phyloP scores from a whole-genome alignment of 2,797 vertebrate species.

The Coendou prehensilis region DNA sequence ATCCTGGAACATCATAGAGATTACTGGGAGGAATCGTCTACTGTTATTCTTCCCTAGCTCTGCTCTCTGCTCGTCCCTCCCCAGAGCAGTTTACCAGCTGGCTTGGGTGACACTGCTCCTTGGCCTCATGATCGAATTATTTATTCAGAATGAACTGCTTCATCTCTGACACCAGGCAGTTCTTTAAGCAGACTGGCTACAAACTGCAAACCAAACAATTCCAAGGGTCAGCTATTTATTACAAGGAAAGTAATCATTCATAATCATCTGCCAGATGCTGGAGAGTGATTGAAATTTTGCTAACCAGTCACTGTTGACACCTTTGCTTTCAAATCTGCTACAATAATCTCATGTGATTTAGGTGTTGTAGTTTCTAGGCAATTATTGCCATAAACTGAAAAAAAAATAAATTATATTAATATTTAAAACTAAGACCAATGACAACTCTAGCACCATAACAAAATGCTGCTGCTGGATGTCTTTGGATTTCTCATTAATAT shows the following conservation, averaged over 20 bases:
- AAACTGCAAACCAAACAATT: conserved; percentile 50
- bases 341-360: background rate
- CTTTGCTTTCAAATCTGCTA: conserved; percentile 15
- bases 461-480: conserved; percentile 48
- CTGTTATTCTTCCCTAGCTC: fast-evolving
- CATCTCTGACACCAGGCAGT: background rate
- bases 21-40: background rate
- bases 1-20: background rate
- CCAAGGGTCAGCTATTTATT: background rate
- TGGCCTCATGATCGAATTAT: background rate
- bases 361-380: conserved; percentile 34
- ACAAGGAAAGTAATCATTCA: background rate
- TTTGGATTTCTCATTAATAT: conserved; percentile 73
- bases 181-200: background rate
- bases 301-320: background rate
- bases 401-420: conserved; percentile 59
- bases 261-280: background rate
- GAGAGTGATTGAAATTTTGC: conserved; percentile 12
- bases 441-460: conserved; percentile 50
- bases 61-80: background rate
- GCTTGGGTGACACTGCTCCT: background rate
- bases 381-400: conserved; percentile 58
- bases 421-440: conserved; percentile 76
- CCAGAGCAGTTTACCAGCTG: background rate
- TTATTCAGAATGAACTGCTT: background rate